Conservation (phyloP, 2,797 vertebrate species). For the Streptopelia turtur region DNA sequence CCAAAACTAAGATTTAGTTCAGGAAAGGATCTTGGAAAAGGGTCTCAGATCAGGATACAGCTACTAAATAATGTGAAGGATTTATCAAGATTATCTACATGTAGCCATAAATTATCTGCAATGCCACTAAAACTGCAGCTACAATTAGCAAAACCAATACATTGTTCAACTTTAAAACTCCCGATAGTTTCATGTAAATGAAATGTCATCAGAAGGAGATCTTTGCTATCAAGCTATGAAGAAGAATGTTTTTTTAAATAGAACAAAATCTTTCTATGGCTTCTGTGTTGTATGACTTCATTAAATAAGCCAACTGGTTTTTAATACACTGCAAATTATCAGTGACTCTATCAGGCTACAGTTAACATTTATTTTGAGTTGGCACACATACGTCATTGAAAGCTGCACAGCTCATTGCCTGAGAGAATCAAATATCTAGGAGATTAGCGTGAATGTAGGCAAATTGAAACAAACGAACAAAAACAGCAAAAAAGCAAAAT, state of each 20-base stretch:
- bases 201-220: not conserved
- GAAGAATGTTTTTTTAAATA: not conserved
- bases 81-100: not conserved
- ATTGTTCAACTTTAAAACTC: not conserved
- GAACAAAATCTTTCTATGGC: too few species aligned
- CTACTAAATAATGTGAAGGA: not conserved
- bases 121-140: not conserved
- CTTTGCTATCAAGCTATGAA: not conserved
- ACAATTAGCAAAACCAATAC: not conserved
- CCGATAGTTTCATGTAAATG: not conserved
- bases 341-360: not conserved
- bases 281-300: not conserved
- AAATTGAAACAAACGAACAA: not conserved
- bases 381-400: not conserved
- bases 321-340: not conserved
- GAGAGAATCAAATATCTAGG: not conserved
- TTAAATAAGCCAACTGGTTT: not conserved
- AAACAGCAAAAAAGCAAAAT: not conserved
- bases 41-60: not conserved
- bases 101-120: not conserved
- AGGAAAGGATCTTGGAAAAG: not conserved
- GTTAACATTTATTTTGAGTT: not conserved
- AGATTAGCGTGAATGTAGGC: not conserved
- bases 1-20: not conserved
- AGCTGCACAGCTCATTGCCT: not conserved